Conservation (phyloP, 2,113 vertebrate genomes). For the Gorsachius goisagi region DNA sequence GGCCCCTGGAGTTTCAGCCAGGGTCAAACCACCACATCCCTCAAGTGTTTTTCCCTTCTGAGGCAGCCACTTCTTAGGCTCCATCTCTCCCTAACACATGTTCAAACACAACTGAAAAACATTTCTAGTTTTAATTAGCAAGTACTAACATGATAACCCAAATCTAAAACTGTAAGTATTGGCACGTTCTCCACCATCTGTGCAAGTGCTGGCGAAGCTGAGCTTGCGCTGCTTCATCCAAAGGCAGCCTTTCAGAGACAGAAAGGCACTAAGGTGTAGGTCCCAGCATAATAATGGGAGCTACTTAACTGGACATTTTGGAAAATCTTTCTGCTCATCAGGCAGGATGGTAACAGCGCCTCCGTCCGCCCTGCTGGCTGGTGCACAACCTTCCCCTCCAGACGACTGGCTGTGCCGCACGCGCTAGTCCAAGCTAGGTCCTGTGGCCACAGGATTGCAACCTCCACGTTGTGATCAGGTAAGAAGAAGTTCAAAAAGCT, state of each 20-base stretch:
- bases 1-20: no score
- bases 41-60: background rate
- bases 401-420: background rate
- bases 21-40: no score
- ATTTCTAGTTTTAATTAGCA: background rate
- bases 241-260: background rate
- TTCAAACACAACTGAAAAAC: background rate
- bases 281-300: background rate
- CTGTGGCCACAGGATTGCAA: background rate
- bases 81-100: background rate
- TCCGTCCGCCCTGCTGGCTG: background rate
- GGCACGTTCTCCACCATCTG: background rate
- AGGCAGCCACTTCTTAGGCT: background rate
- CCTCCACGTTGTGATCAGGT: background rate
- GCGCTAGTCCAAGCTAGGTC: background rate
- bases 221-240: background rate
- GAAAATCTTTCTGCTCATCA: background rate
- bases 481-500: background rate
- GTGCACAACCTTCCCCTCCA: background rate
- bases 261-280: background rate
- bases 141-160: background rate
- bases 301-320: background rate
- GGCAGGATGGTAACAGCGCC: background rate
- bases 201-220: accelerated
- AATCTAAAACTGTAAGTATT: background rate